Conservation (phyloP, 1,140 invertebrate genomes). For the Anastrepha ludens region DNA sequence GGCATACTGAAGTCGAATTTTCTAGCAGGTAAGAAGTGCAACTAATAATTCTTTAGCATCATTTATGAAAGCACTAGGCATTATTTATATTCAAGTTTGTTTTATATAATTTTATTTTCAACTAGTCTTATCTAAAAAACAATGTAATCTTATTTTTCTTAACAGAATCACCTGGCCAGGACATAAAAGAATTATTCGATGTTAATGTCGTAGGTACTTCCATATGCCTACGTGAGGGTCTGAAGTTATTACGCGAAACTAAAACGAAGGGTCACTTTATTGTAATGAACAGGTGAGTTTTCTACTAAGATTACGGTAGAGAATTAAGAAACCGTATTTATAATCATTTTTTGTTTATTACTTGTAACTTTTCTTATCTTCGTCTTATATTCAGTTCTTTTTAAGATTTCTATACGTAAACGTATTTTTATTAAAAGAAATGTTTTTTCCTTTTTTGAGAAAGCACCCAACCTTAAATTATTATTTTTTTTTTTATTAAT, state of each 20-base stretch:
- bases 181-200: conserved; percentile 74
- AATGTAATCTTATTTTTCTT: neutral
- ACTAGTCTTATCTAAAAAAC: neutral
- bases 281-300: conserved; percentile 72
- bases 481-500: too few species aligned
- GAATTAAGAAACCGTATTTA: too few species aligned
- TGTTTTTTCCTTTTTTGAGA: too few species aligned
- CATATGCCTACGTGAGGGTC: conserved; percentile 76
- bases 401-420: too few species aligned
- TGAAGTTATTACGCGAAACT: conserved; percentile 76
- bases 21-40: conserved; percentile 62
- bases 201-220: conserved; percentile 79
- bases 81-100: neutral
- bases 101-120: neutral
- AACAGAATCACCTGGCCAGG: conserved; percentile 66
- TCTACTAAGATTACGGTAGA: too few species aligned
- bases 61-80: too few species aligned
- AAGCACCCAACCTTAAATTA: too few species aligned
- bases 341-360: too few species aligned
- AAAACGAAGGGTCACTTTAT: conserved; percentile 71
- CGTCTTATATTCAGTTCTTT: too few species aligned
- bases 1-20: conserved; percentile 71
- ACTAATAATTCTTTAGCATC: too few species aligned
- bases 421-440: too few species aligned
- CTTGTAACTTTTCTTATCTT: too few species aligned